Conservation (phyloP, 2,888 invertebrate genomes). For the Eupeodes luniger region DNA sequence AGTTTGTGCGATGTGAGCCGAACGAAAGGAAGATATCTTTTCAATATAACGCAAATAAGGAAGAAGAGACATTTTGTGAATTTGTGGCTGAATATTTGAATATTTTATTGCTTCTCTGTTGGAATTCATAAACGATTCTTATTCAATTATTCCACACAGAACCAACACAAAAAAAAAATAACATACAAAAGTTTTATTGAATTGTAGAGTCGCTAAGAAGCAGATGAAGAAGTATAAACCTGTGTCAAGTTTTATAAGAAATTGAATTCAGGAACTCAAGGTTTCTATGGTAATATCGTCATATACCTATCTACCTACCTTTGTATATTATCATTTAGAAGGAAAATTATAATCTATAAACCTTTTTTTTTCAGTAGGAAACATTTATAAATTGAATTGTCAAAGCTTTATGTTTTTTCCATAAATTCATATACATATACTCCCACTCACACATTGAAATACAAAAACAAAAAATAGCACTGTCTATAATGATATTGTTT, state of each 20-base stretch:
- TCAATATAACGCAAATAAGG: constrained; percentile 48
- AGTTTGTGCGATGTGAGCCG: background rate
- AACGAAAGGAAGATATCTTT: constrained; percentile 21
- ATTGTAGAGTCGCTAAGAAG: constrained; percentile 18
- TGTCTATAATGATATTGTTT: constrained; percentile 65
- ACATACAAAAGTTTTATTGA: constrained; percentile 43
- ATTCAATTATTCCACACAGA: constrained; percentile 66
- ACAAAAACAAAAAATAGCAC: background rate
- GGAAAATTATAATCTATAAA: constrained; percentile 29
- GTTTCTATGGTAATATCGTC: background rate
- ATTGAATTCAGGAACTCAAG: constrained; percentile 19
- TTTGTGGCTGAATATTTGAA: constrained; percentile 73
- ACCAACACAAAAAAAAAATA: background rate
- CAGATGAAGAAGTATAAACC: constrained; percentile 9
- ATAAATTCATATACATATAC: constrained; percentile 33
- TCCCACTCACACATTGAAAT: background rate
- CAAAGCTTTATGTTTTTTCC: constrained; percentile 51
- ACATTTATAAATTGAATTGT: constrained; percentile 71
- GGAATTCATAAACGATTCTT: constrained; percentile 73
- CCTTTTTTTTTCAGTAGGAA: constrained; percentile 14
- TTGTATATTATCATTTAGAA: background rate
- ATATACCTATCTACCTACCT: background rate
- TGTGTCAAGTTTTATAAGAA: constrained; percentile 15
- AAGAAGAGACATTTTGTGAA: constrained; percentile 62
- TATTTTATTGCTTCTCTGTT: constrained; percentile 72